Conservation (phyloP, 2,113 vertebrate species). For the Laticauda colubrina region DNA sequence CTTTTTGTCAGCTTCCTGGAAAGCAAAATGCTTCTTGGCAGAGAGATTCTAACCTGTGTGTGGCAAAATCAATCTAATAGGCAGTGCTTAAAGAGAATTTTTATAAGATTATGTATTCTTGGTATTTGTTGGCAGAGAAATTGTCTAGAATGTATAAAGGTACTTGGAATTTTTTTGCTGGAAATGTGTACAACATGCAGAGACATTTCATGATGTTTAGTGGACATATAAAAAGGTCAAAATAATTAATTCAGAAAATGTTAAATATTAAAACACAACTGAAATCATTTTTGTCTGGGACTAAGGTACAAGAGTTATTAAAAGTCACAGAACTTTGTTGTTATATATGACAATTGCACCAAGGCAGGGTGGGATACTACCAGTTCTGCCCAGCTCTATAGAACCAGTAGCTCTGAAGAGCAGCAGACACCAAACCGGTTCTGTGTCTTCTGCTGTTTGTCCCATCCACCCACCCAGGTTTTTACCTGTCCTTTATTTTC, state of each 20-base stretch:
- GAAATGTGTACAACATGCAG: neutral
- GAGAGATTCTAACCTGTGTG: too few species aligned
- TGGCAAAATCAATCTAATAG: too few species aligned
- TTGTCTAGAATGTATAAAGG: neutral
- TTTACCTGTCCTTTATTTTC: too few species aligned
- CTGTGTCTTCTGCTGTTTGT: too few species aligned
- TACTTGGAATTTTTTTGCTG: neutral
- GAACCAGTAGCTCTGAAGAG: too few species aligned
- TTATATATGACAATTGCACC: too few species aligned
- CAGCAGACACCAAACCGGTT: too few species aligned
- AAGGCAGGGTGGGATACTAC: too few species aligned
- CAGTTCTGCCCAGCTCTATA: too few species aligned
- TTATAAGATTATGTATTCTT: neutral
- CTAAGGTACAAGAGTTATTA: neutral
- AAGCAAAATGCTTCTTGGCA: too few species aligned
- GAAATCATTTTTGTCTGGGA: neutral
- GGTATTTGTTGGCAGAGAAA: neutral
- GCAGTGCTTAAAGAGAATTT: neutral
- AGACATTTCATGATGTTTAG: neutral
- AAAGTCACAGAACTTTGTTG: neutral
- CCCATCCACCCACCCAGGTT: too few species aligned
- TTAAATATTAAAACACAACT: neutral
- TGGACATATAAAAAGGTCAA: neutral
- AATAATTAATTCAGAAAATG: neutral
- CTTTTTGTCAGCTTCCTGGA: too few species aligned